These are phyloP conservation scores for Nephrotoma appendiculata DNA, from an alignment of 2,888 invertebrate genomes.

Conservation along the genomic window DNA sequence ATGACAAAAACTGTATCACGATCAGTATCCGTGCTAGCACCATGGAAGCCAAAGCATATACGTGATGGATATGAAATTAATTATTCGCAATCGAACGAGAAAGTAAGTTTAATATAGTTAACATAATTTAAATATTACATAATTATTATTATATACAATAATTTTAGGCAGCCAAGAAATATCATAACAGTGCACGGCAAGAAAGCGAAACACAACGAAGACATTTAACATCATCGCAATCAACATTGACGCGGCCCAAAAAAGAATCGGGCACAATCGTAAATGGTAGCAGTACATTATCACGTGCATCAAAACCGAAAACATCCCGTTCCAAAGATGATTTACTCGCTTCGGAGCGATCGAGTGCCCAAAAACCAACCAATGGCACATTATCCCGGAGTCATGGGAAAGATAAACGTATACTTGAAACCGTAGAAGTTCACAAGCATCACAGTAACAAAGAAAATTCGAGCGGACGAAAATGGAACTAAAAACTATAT, in stretches of 20 bases:
- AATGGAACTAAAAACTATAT: constrained; percentile 1
- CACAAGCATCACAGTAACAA: not conserved
- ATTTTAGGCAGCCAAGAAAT: not conserved
- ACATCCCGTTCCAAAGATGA: constrained; percentile 22
- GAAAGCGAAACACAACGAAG: not conserved
- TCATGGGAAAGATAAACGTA: not conserved
- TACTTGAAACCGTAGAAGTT: not conserved
- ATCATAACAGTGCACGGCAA: not conserved
- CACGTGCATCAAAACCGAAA: constrained; percentile 17
- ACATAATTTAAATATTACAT: not conserved
- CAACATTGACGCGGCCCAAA: not conserved
- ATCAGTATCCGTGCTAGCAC: constrained; percentile 70
- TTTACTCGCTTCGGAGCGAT: constrained; percentile 13
- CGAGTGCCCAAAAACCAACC: not conserved
- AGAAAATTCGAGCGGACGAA: not conserved
- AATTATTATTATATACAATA: too few species aligned
- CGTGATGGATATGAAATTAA: constrained; percentile 63
- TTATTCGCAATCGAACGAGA: constrained; percentile 45
- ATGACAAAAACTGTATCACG: constrained; percentile 58
- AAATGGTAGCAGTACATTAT: not conserved
- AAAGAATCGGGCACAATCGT: not conserved
- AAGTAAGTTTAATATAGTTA: constrained; percentile 21
- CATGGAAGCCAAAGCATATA: constrained; percentile 65
- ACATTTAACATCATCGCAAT: not conserved
- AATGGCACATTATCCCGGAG: not conserved